A percentile compares a stretch with the other conserved stretches of the same genome.
These are phyloP conservation scores for Aplodontia rufa DNA, from an alignment of 2,113 vertebrate species.

Conservation along the genomic window DNA sequence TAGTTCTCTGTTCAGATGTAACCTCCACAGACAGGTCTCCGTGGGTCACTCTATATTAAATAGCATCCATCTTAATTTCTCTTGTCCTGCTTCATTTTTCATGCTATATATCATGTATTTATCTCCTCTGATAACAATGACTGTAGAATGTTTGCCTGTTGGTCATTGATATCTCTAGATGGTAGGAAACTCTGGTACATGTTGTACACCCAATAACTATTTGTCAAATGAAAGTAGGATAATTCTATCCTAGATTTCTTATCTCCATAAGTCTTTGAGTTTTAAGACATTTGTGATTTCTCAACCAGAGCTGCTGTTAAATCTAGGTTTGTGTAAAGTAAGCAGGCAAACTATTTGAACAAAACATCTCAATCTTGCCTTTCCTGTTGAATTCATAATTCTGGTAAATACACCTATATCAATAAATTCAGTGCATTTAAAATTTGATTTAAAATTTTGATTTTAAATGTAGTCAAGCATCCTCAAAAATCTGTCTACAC, in stretches of 20 bases:
- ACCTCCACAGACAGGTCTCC: not conserved
- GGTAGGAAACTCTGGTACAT: not conserved
- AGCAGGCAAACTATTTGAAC: not conserved
- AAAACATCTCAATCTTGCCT: not conserved
- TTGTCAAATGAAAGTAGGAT: conserved; percentile 1
- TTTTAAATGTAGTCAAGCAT: not conserved
- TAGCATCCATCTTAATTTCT: not conserved
- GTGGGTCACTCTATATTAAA: not conserved
- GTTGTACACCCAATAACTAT: not conserved
- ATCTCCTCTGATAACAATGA: conserved; percentile 13
- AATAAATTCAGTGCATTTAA: not conserved
- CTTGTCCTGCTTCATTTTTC: not conserved
- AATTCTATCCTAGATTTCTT: not conserved
- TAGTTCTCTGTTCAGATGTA: not conserved
- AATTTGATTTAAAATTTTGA: not conserved
- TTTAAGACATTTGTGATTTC: conserved; percentile 10
- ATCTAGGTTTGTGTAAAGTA: not conserved
- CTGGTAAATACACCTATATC: not conserved
- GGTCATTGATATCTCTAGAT: not conserved
- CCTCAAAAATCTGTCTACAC: not conserved
- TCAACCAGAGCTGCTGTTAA: not conserved
- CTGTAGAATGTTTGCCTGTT: not conserved
- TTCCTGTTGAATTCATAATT: not conserved
- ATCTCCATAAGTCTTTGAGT: not conserved
- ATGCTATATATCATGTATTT: not conserved